Evolutionary conservation across 2,888 invertebrate species (phyloP).

Genomic region (Chaitophorus viminalis): DNA sequence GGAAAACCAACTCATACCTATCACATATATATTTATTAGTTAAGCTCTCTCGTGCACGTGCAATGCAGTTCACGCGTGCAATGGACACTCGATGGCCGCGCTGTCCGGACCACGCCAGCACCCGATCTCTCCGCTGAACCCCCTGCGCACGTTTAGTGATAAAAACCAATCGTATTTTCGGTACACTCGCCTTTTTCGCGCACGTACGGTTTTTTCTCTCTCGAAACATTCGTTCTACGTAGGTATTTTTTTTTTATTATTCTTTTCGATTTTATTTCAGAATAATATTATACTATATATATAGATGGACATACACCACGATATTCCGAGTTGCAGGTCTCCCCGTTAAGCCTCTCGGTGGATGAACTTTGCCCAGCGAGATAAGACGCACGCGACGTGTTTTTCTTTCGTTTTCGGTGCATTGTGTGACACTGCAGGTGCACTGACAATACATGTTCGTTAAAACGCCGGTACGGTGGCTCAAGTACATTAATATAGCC

Average conservation of each 20-base stretch:
- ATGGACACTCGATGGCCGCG: too few species aligned
- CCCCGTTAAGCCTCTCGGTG: neutral
- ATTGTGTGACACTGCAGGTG: neutral
- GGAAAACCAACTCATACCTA: neutral
- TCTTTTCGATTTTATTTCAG: neutral
- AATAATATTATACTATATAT: too few species aligned
- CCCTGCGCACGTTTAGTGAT: too few species aligned
- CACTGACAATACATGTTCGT: slow-evolving; percentile 43
- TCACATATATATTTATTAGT: neutral
- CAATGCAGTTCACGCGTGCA: too few species aligned
- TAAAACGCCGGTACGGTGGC: neutral
- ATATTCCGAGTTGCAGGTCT: neutral
- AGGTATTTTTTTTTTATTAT: neutral
- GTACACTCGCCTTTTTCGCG: neutral
- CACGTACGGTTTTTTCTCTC: neutral
- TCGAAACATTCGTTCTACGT: neutral
- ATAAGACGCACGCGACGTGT: neutral
- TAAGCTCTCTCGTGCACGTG: too few species aligned
- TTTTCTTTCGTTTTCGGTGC: neutral
- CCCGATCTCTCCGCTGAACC: too few species aligned
- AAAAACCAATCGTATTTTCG: neutral
- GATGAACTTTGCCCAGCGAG: neutral
- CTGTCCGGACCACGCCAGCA: too few species aligned
- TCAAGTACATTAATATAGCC: slow-evolving; percentile 28
- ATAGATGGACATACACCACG: neutral